Evolutionary conservation across 2,888 invertebrate genomes (phyloP).

Genomic region (Papilio protenor): DNA sequence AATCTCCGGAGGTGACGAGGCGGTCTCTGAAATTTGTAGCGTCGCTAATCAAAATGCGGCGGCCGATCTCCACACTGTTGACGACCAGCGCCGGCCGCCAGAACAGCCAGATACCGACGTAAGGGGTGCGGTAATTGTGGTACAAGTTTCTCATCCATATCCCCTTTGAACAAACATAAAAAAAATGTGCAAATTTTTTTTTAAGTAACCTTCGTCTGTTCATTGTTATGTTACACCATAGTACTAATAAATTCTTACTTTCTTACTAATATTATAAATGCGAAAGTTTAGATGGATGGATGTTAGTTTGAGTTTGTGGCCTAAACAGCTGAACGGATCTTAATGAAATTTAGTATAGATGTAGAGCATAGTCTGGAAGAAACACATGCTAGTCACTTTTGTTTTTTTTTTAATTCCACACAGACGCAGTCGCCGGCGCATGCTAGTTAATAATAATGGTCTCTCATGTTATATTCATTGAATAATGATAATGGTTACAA

Average conservation of each 20-base stretch:
- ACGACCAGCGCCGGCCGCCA: constrained; percentile 68
- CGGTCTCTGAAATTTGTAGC: constrained; percentile 62
- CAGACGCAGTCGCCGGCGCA: too few relatives aligned
- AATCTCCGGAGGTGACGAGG: constrained; percentile 58
- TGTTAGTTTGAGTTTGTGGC: too few relatives aligned
- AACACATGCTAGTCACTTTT: too few relatives aligned
- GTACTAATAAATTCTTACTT: not conserved
- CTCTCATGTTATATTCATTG: not conserved
- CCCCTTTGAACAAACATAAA: constrained; percentile 51
- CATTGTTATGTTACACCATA: not conserved
- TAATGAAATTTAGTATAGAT: too few relatives aligned
- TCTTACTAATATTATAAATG: too few relatives aligned
- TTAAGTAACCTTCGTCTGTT: not conserved
- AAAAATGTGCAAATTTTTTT: too few relatives aligned
- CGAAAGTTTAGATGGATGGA: too few relatives aligned
- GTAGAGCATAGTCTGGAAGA: too few relatives aligned
- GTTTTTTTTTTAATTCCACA: too few relatives aligned
- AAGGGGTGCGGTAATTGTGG: constrained; percentile 55
- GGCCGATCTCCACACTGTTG: constrained; percentile 63
- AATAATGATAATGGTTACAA: too few relatives aligned
- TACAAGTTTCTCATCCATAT: constrained; percentile 62
- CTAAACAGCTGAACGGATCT: too few relatives aligned
- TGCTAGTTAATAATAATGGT: too few relatives aligned
- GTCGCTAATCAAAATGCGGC: constrained; percentile 65
- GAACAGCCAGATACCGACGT: constrained; percentile 53